Base-by-base conservation (phyloP, 1,140 invertebrate genomes). In the Trichogramma pretiosum region DNA sequence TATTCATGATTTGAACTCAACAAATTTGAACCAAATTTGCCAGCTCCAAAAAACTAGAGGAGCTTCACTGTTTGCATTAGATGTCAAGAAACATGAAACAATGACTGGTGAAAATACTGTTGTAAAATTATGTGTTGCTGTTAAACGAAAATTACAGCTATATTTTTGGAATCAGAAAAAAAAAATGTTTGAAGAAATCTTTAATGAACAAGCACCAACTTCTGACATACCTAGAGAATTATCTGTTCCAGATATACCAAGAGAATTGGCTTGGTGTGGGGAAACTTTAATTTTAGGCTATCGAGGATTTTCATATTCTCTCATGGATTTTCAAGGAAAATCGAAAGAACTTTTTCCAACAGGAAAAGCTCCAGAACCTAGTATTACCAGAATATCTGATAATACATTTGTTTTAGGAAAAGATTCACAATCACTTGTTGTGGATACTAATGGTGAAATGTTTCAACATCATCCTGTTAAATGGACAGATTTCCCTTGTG, bases 121-220 rank as follows among this genome's bases (percentile, higher is more conserved):
- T 13, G 81, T 95, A 3, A 74, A 87, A 38, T 68, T 98, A 37
- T 93, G 90, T 66, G 90, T 95, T 16, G 89, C 82, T 24, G 89
- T 94, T 0, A 87, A 87, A 66, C 76, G 87, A 58, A 88, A 87
- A 70, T 67, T 97, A 9, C 85, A 93, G 60, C 68, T 96, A 4
- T 96, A 86, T 68, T 89, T 86, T 65, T 94, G 89, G 78, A 71
- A 68, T 36, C 58, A 54, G 21, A 94, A 93, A 61, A 85, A 87
- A 56, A 77, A 84, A 62, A 77, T 82, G 50, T 93, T 96, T 65
- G 75, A 82, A 39, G 78, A 87, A 39, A 75, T 91, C 36, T 62
- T 79, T 55, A 74, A 82, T 56, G 84, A 87, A 22, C 56, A 61
- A 42, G 79, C 96, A 22, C 80, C 77, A 23, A 72, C 94, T 26